A percentile compares a stretch with the other conserved stretches of the same genome.
Evolutionary conservation across 2,797 vertebrate genomes (phyloP).

Genomic region (Galagoides demidoff): DNA sequence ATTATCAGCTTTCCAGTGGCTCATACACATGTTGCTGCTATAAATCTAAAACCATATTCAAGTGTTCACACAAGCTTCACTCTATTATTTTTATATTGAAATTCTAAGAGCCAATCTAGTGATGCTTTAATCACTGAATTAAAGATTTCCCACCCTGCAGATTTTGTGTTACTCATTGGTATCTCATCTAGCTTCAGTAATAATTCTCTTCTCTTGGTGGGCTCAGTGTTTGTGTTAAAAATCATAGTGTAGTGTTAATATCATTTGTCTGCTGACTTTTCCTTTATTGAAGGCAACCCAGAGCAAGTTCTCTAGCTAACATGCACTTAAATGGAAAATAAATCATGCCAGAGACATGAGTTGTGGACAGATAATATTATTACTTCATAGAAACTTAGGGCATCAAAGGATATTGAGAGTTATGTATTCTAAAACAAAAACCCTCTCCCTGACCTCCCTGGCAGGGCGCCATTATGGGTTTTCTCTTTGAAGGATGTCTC

Average conservation of each 20-base stretch:
- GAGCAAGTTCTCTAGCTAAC: slow-evolving; percentile 20
- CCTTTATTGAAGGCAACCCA: slow-evolving; percentile 18
- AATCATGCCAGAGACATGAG: slow-evolving; percentile 1
- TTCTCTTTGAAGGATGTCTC: slow-evolving; percentile 28
- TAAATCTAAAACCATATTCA: background rate
- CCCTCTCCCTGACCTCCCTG: background rate
- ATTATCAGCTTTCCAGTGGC: background rate
- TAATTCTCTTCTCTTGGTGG: background rate
- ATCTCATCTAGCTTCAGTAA: background rate
- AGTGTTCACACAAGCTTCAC: background rate
- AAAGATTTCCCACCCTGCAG: background rate
- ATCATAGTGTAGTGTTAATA: background rate
- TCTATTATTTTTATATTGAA: background rate
- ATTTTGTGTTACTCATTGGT: background rate
- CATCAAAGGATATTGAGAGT: background rate
- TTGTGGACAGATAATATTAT: background rate
- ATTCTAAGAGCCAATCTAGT: background rate
- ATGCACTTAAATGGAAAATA: slow-evolving; percentile 41
- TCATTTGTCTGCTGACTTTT: slow-evolving; percentile 51
- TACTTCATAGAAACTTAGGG: slow-evolving; percentile 18
- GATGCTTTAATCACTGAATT: background rate
- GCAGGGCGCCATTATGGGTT: background rate
- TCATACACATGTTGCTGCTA: background rate
- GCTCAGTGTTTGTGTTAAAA: slow-evolving; percentile 30
- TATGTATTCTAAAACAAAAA: slow-evolving; percentile 26